Conservation (phyloP, 2,113 vertebrate genomes). For the Meriones unguiculatus region DNA sequence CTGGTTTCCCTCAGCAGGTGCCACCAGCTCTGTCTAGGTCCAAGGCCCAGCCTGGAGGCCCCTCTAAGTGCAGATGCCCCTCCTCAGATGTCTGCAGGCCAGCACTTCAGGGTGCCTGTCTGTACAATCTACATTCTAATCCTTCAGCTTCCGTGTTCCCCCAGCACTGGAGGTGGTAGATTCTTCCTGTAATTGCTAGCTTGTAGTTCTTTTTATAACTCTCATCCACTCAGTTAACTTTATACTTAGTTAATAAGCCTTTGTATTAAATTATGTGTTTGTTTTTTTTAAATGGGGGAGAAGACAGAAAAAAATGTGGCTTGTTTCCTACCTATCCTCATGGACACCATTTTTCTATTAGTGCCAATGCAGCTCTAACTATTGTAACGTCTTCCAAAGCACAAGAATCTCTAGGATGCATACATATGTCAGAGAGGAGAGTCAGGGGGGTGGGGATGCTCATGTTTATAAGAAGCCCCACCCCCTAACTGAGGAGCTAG, state of each 20-base stretch:
- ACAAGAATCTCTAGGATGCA: not conserved
- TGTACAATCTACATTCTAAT: not conserved
- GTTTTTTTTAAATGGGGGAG: not conserved
- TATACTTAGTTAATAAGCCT: slow-evolving; percentile 44
- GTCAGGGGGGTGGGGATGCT: not conserved
- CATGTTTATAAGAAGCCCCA: not conserved
- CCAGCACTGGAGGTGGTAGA: not conserved
- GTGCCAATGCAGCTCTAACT: not conserved
- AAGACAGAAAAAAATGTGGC: not conserved
- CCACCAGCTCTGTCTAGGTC: not conserved
- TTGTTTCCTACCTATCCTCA: not conserved
- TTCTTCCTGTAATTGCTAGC: not conserved
- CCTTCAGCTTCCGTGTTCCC: slow-evolving; percentile 28
- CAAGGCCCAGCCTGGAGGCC: not conserved
- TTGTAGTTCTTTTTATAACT: slow-evolving; percentile 52
- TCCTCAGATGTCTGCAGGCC: not conserved
- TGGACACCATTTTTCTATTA: not conserved
- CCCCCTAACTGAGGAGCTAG: not conserved
- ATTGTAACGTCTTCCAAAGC: not conserved
- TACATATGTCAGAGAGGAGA: not conserved
- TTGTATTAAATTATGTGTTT: slow-evolving; percentile 39
- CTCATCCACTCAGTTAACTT: not conserved
- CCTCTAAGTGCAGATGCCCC: not conserved
- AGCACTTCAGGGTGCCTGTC: not conserved
- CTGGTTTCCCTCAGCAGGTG: not conserved